Evolutionary conservation across 2,888 invertebrate genomes (phyloP).

Genomic region (Caenorhabditis drosophilae): DNA sequence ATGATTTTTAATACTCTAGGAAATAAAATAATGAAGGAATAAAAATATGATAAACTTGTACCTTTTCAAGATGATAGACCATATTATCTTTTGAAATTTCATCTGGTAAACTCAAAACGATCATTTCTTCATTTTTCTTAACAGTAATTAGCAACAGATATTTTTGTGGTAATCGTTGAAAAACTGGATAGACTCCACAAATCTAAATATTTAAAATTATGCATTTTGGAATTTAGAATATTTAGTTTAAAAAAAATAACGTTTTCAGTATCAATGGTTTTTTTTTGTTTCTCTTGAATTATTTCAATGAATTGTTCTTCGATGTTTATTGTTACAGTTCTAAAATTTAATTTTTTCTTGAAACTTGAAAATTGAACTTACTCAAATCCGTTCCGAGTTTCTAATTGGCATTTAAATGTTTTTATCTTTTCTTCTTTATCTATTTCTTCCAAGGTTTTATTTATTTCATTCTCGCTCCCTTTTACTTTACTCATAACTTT

Average conservation of each 20-base stretch:
- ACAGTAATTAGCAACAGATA: slow-evolving; percentile 18
- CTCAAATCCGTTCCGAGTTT: slow-evolving; percentile 9
- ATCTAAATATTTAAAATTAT: slow-evolving; percentile 6
- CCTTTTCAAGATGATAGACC: too few species aligned
- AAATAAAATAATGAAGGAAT: too few species aligned
- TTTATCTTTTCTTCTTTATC: not conserved
- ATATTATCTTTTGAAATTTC: slow-evolving; percentile 13
- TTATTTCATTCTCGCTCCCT: slow-evolving; percentile 5
- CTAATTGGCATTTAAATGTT: slow-evolving; percentile 18
- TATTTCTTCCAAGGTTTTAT: slow-evolving; percentile 1
- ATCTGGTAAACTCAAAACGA: slow-evolving; percentile 28
- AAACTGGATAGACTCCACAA: slow-evolving; percentile 9
- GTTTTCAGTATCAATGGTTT: not conserved
- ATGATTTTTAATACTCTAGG: too few species aligned
- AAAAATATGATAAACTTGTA: too few species aligned
- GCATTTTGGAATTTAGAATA: not conserved
- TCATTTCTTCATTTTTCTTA: slow-evolving; percentile 13
- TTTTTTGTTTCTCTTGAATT: not conserved
- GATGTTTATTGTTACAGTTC: slow-evolving; percentile 13
- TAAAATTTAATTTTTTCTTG: not conserved
- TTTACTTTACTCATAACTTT: slow-evolving; percentile 16
- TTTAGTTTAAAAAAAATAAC: too few species aligned
- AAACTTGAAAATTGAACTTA: not conserved
- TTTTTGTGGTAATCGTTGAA: slow-evolving; percentile 29
- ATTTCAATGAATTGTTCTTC: not conserved